phyloP scores from a whole-genome alignment of 2,113 vertebrate genomes.

The Leptocoma aspasia region DNA sequence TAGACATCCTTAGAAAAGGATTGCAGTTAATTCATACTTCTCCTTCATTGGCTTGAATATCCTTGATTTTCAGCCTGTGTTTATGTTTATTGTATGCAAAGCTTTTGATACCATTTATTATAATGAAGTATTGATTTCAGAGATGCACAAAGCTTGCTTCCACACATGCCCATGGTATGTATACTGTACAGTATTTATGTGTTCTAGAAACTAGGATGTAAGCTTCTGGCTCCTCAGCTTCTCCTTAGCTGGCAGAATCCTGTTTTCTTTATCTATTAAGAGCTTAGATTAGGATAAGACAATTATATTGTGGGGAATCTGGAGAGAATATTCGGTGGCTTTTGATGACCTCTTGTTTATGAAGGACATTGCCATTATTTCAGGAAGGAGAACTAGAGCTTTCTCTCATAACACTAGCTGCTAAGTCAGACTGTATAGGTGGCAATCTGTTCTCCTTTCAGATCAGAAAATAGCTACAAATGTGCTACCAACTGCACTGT shows the following conservation, averaged over 20 bases:
- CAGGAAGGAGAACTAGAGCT: not conserved
- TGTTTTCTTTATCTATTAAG: not conserved
- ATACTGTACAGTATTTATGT: not conserved
- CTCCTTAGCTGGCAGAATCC: not conserved
- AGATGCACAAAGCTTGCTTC: not conserved
- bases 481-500: not conserved
- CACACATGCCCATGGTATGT: not conserved
- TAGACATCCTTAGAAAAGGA: not conserved
- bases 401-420: not conserved
- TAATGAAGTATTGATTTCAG: not conserved
- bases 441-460: not conserved
- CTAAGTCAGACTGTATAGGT: not conserved
- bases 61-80: not conserved
- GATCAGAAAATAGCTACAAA: not conserved
- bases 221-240: not conserved
- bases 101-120: not conserved
- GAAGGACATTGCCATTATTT: not conserved
- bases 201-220: not conserved
- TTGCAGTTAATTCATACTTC: not conserved
- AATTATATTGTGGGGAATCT: not conserved
- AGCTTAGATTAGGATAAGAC: not conserved
- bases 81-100: not conserved
- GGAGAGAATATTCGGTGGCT: not conserved
- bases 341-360: not conserved
- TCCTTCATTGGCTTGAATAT: not conserved